These are phyloP conservation scores for Agriopis leucophaearia DNA, from an alignment of 2,888 invertebrate genomes.

Conservation along the genomic window DNA sequence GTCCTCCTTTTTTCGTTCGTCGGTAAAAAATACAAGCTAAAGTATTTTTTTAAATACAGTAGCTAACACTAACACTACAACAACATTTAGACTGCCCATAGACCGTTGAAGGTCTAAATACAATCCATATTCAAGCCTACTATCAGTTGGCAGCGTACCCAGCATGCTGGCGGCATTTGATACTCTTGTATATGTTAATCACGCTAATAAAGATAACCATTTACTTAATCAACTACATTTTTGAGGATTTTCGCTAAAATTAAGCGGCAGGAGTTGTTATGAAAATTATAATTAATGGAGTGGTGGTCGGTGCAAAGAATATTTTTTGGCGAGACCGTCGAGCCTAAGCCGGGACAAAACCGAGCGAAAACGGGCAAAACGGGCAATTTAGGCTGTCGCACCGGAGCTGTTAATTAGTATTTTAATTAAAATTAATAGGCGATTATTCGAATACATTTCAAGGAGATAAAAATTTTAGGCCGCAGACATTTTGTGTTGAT, in stretches of 20 bases:
- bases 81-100: too few relatives aligned
- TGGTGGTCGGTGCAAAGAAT: conserved; percentile 67
- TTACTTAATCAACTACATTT: conserved; percentile 70
- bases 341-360: conserved; percentile 67
- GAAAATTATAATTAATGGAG: conserved; percentile 75
- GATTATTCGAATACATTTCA: conserved; percentile 69
- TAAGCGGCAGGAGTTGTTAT: conserved; percentile 59
- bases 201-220: conserved; percentile 55
- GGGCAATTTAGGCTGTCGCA: conserved; percentile 74
- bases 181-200: too few relatives aligned
- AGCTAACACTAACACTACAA: too few relatives aligned
- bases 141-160: too few relatives aligned
- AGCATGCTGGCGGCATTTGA: too few relatives aligned
- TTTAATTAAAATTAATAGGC: conserved; percentile 82
- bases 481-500: conserved; percentile 47
- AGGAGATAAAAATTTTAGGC: conserved; percentile 61
- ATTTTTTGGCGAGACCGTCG: conserved; percentile 58
- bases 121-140: too few relatives aligned
- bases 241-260: conserved; percentile 58
- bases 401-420: conserved; percentile 75
- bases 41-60: too few relatives aligned
- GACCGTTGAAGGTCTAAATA: too few relatives aligned
- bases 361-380: conserved; percentile 66
- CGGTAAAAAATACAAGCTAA: too few relatives aligned
- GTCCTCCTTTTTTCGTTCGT: too few relatives aligned